phyloP scores from a whole-genome alignment of 2,888 invertebrate genomes.

The Macaria liturata region DNA sequence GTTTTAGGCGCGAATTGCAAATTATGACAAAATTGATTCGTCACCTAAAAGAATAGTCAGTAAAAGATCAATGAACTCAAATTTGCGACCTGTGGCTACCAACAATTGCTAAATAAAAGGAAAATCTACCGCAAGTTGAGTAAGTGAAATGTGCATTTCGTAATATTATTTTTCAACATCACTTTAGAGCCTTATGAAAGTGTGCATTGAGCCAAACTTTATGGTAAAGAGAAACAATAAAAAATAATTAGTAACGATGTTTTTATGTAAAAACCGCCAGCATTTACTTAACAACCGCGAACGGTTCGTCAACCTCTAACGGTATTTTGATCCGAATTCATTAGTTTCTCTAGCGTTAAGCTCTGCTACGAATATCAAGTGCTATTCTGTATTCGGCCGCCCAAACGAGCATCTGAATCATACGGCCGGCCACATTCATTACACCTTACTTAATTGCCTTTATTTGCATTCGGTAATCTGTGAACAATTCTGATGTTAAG shows the following conservation, averaged over 20 bases:
- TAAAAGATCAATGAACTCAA: too few species aligned
- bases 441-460: neutral
- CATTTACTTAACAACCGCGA: constrained; percentile 53
- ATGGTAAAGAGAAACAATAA: constrained; percentile 35
- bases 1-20: too few species aligned
- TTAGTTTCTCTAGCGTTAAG: constrained; percentile 45
- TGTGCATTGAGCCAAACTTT: constrained; percentile 30
- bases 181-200: constrained; percentile 24
- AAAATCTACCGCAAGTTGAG: constrained; percentile 1
- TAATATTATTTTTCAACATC: constrained; percentile 14
- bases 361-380: constrained; percentile 33
- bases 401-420: constrained; percentile 7
- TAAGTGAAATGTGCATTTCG: constrained; percentile 11
- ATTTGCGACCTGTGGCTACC: too few species aligned
- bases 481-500: too few species aligned
- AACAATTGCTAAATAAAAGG: neutral
- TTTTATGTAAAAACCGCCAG: constrained; percentile 47
- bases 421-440: neutral
- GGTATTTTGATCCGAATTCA: constrained; percentile 69
- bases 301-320: constrained; percentile 70
- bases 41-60: neutral
- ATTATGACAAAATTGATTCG: too few species aligned
- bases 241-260: constrained; percentile 33
- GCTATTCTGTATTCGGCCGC: constrained; percentile 23
- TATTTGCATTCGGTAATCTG: too few species aligned